A percentile compares a stretch with the other conserved stretches of the same genome.
These are phyloP conservation scores for Cotesia typhae DNA, from an alignment of 1,140 invertebrate species.

Conservation along the genomic window DNA sequence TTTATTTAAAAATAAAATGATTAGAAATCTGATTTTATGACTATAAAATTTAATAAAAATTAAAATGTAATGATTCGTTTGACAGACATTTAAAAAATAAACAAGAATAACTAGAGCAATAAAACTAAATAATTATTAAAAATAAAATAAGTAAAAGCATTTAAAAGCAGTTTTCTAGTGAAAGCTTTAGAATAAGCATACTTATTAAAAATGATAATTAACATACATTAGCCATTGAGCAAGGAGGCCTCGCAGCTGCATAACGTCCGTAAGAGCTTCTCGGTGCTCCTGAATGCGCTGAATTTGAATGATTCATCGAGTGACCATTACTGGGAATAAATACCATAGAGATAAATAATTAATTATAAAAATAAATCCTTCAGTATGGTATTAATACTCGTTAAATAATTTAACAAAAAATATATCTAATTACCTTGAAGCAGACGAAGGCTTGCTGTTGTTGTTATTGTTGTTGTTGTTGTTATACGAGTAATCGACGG, in stretches of 20 bases:
- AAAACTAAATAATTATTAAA: slow-evolving; percentile 17
- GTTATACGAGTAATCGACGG: slow-evolving; percentile 36
- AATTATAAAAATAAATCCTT: neutral
- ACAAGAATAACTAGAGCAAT: slow-evolving; percentile 10
- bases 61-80: neutral
- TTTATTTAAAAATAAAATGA: no score
- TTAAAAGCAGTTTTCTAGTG: slow-evolving; percentile 16
- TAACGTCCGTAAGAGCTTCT: slow-evolving; percentile 67
- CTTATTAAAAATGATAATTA: slow-evolving; percentile 11
- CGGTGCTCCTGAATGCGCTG: slow-evolving; percentile 42
- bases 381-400: no score
- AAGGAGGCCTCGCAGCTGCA: slow-evolving; percentile 70
- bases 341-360: neutral
- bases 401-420: neutral
- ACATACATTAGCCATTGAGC: slow-evolving; percentile 73
- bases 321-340: slow-evolving; percentile 53
- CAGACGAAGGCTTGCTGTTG: slow-evolving; percentile 39
- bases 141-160: neutral
- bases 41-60: no score
- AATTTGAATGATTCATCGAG: slow-evolving; percentile 18
- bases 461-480: slow-evolving; percentile 43
- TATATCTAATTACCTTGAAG: slow-evolving; percentile 26
- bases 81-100: no score
- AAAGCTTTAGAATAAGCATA: slow-evolving; percentile 19
- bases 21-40: no score